Conservation (phyloP, 1,140 invertebrate genomes). For the Idris sp. region DNA sequence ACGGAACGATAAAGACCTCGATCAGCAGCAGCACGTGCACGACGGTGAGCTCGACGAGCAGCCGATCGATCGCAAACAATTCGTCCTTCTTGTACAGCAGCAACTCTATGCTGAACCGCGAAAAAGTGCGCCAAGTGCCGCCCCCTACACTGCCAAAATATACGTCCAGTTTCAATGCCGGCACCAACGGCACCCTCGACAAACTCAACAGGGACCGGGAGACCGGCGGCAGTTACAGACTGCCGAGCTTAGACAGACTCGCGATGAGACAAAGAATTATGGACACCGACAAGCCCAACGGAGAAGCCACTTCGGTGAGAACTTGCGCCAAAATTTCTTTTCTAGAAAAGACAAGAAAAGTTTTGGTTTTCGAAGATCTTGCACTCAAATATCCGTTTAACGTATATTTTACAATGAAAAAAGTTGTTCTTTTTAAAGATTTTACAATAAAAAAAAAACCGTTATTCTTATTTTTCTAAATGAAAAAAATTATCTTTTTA, state of each 20-base stretch:
- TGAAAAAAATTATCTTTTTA: too few relatives aligned
- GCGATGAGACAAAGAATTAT: slow-evolving; percentile 85
- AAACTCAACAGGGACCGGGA: slow-evolving; percentile 78
- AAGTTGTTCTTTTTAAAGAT: too few relatives aligned
- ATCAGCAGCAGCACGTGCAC: slow-evolving; percentile 63
- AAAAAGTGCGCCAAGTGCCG: slow-evolving; percentile 79
- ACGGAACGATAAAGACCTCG: slow-evolving; percentile 70
- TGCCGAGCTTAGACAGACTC: slow-evolving; percentile 85
- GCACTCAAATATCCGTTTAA: too few relatives aligned
- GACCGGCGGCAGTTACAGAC: slow-evolving; percentile 81
- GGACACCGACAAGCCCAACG: slow-evolving; percentile 77
- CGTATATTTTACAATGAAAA: too few relatives aligned
- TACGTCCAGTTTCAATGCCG: slow-evolving; percentile 80
- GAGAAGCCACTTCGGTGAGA: slow-evolving; percentile 75
- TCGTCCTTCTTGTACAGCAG: slow-evolving; percentile 77
- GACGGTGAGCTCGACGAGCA: slow-evolving; percentile 54
- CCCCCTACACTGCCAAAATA: slow-evolving; percentile 84
- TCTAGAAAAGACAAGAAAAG: too few relatives aligned
- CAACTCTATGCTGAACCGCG: slow-evolving; percentile 72
- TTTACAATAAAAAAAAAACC: too few relatives aligned
- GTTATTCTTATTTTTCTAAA: too few relatives aligned
- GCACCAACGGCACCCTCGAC: slow-evolving; percentile 77
- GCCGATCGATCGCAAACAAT: slow-evolving; percentile 67
- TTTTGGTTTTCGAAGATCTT: too few relatives aligned
- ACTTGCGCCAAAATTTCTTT: too few relatives aligned